Percentiles rank a stretch among this genome's conserved stretches.
phyloP scores from a whole-genome alignment of 2,113 vertebrate species.

The Oreochromis tanganicae region DNA sequence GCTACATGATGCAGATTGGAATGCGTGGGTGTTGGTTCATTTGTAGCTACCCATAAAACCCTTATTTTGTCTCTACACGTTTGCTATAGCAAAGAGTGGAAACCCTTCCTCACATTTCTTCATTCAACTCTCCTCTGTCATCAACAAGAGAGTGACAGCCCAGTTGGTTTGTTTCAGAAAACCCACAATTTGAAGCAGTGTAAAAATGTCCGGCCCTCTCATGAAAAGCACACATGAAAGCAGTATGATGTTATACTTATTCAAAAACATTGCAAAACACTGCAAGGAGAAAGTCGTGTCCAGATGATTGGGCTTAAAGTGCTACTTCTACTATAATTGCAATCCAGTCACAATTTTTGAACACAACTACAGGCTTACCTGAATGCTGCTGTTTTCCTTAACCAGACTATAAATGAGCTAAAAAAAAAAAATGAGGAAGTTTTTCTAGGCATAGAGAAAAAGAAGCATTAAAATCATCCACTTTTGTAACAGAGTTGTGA shows the following conservation, averaged over 20 bases:
- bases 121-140: not conserved
- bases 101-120: not conserved
- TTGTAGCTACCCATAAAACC: not conserved
- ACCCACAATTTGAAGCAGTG: accelerated
- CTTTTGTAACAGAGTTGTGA: not conserved
- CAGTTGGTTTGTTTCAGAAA: not conserved
- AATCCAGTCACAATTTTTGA: not conserved
- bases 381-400: not conserved
- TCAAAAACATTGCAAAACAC: not conserved
- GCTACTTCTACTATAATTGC: not conserved
- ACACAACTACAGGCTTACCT: not conserved
- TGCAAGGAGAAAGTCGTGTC: not conserved
- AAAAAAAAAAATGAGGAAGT: accelerated
- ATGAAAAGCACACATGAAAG: not conserved
- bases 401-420: not conserved
- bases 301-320: not conserved
- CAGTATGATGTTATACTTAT: not conserved
- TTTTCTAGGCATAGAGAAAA: not conserved
- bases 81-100: not conserved
- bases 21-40: accelerated
- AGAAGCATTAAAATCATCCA: not conserved
- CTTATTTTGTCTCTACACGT: not conserved
- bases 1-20: not conserved
- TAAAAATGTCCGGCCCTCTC: not conserved
- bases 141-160: not conserved